Evolutionary conservation across 1,140 invertebrate species (phyloP).

Genomic region (Periplaneta americana): DNA sequence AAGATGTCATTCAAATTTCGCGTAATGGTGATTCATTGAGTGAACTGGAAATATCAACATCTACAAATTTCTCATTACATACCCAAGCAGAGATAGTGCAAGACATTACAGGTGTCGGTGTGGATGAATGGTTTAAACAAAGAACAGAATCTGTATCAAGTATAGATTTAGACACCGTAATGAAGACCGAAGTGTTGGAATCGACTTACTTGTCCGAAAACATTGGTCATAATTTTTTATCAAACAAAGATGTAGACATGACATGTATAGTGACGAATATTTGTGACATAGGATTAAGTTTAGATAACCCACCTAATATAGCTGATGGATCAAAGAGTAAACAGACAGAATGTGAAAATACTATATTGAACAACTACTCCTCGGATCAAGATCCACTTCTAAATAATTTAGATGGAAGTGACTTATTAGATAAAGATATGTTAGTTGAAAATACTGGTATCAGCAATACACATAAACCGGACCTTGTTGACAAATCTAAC

Average conservation of each 20-base stretch:
- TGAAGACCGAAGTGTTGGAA: neutral
- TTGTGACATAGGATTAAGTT: slow-evolving; percentile 10
- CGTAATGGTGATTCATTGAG: neutral
- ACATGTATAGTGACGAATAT: slow-evolving; percentile 11
- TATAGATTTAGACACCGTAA: slow-evolving; percentile 30
- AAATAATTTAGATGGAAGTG: slow-evolving; percentile 9
- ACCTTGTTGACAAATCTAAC: neutral
- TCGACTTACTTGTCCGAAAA: slow-evolving; percentile 23
- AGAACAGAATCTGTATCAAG: slow-evolving; percentile 31
- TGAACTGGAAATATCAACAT: slow-evolving; percentile 3
- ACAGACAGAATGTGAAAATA: neutral
- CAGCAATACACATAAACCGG: neutral
- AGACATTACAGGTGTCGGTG: slow-evolving; percentile 28
- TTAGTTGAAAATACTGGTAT: neutral
- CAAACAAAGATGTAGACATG: slow-evolving; percentile 21
- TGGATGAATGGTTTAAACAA: slow-evolving; percentile 37
- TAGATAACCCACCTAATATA: slow-evolving; percentile 9
- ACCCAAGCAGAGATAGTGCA: slow-evolving; percentile 9
- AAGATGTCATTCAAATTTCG: neutral
- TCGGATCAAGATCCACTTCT: slow-evolving; percentile 3
- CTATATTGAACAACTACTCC: neutral
- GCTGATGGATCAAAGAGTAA: neutral
- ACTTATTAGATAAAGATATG: slow-evolving; percentile 10
- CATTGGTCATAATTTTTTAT: slow-evolving; percentile 29
- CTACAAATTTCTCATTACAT: slow-evolving; percentile 1